Evolutionary conservation across 2,113 vertebrate species (phyloP), one percentile per base, ranked within the genome.

Genomic region (Mobula birostris): DNA sequence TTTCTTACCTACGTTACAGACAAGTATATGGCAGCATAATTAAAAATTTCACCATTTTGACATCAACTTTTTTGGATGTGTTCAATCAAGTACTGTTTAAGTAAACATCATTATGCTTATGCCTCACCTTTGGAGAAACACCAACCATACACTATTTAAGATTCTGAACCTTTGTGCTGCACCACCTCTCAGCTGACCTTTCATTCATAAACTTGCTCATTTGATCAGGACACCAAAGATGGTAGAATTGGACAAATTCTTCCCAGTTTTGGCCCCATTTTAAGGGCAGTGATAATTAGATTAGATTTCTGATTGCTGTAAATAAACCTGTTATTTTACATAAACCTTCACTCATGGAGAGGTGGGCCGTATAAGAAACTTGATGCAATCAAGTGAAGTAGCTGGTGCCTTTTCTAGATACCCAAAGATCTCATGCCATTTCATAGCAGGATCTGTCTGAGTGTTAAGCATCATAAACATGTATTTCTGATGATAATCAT

Each of bases 1-100:
- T 93, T 72, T 76, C 91, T 27, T 48, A 93, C 70, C 91, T 74
- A 74, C 70, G 40, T 93, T 27, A 66, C 29, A 66, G n/a, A 66
- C 27, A 87, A 87, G 7, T 68, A 63, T 88, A 90, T 36, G 66
- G 29, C 63, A 66, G 29, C 61, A 90, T 72, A 93, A 93, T 21
- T 93, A 74, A 21, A 93, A 93, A 24, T 56, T 48, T 19, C 27
- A 76, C 70, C 91, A 93, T 76, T 48, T 36, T 74, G 70, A 93
- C 91, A 72, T 74, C 68, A 93, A 9, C 68, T 56, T 48, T 93
- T 93, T 27, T 19, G 36, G 40, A 36, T 76, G 2, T 9, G 40
- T 29, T 91, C 36, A 93, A 66, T 7, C 58, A 32, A 90, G 7
- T 24, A 32, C 32, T 6, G n/a, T n/a, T 93, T 29, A 56, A 48